Evolutionary conservation across 2,113 vertebrate genomes (phyloP), one percentile per base, ranked within the genome.

Genomic region (Sinosuthora webbiana): DNA sequence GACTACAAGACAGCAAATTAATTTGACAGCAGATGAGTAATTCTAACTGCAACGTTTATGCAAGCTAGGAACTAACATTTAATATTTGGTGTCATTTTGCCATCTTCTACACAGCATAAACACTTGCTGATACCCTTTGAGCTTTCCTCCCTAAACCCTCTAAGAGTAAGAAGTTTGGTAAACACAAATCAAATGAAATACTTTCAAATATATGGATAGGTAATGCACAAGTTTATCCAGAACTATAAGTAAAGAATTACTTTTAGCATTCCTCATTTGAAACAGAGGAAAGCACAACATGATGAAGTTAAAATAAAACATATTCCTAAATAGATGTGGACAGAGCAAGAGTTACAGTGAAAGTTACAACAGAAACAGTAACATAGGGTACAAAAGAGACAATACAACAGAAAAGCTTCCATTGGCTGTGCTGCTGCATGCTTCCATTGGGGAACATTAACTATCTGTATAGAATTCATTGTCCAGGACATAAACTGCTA

Each of bases 221-320:
- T 55, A 87, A 87, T 30, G 13, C 39, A 83, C 50, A 83, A 90
- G 27, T 62, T 85, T 86, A 91, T 67, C 57, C 57, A 81, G 13
- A 93, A 77, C 37, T 88, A 56, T 65, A 87, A 76, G 31, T 45
- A 75, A 80, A 79, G 28, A 93, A 73, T 53, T 82, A 60, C 68
- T 93, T 87, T 87, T 70, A 83, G 80, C 49, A 64, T 81, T 91
- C 50, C 50, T 93, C 56, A 50, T 90, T 90, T 75, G 44, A 87
- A 94, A 82, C 13, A 52, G 17, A 33, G 57, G 64, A 89, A 87
- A 79, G 74, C 31, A 57, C 27, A 91, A 63, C 47, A 75, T 20
- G 35, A 78, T 55, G 15, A 83, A 76, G n/a, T 60, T 62, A 90
- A 89, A 31, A 86, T 62, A 86, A 82, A 62, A 69, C 52, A 67